A percentile compares a stretch with the other conserved stretches of the same genome.
phyloP scores from a whole-genome alignment of 2,113 vertebrate species.

The cat (Felis catus) region DNA sequence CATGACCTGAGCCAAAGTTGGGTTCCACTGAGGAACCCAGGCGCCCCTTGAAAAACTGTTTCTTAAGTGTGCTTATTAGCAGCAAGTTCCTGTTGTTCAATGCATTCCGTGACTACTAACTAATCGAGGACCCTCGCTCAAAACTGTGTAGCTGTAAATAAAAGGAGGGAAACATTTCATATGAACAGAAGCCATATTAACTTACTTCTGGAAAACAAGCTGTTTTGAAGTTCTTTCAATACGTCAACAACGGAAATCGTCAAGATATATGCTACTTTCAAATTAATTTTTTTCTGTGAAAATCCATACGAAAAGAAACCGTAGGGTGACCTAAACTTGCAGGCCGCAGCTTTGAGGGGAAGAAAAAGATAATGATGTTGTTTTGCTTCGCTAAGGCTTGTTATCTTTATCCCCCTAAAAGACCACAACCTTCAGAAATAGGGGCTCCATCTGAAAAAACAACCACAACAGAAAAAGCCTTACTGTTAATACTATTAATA shows the following conservation, averaged over 20 bases:
- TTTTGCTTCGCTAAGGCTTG: background rate
- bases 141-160: background rate
- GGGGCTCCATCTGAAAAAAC: background rate
- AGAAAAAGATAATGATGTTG: background rate
- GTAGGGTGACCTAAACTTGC: background rate
- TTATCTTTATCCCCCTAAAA: background rate
- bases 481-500: background rate
- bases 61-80: background rate
- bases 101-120: rapidly evolving
- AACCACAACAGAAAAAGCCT: background rate
- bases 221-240: background rate
- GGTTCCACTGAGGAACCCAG: no score
- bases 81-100: background rate
- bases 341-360: background rate
- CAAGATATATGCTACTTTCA: background rate
- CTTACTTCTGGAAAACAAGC: background rate
- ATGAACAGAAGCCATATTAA: background rate
- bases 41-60: background rate
- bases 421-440: background rate
- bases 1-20: no score
- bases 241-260: background rate
- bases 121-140: background rate
- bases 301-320: background rate
- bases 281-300: constrained; percentile 15
- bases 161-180: background rate